Base-by-base conservation (phyloP, 2,888 invertebrate genomes). In the Lasioglossum zephyrum region DNA sequence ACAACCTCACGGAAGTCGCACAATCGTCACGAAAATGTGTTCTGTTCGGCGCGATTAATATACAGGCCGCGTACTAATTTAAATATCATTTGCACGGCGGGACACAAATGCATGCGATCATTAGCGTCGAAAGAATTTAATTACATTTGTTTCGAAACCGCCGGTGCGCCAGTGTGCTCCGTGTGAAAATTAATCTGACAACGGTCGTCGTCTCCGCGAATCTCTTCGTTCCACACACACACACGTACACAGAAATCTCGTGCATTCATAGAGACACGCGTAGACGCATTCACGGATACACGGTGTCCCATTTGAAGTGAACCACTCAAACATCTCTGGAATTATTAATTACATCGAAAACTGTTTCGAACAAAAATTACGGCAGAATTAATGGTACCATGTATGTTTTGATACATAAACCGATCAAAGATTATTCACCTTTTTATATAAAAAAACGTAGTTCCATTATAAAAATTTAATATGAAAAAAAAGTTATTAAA, bases 81-180 rank as follows among this genome's bases (percentile, higher is more conserved):
- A 90, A 90, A 90, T 90, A 90, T 89, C 89, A 90, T 89, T 89
- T 87, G 89, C 86, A 84, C 86, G 81, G 57, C 36, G 66, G 66
- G 79, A 84, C 81, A 81, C 88, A 84, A 88, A 90, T 85, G 80
- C 84, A 77, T 63, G 84, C 83, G 89, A 86, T 89, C 88, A 88
- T 90, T 89, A 90, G 86, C 84, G 84, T 63, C 78, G 89, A 88
- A 90, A 90, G 90, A 89, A 90, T 90, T 90, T 88, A 90, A 90
- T 90, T 86, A 82, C 85, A 74, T 85, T 87, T 87, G 90, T 89
- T 63, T 89, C 86, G 84, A 81, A 84, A 66, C 82, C 74, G 60
- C 49, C 53, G 39, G 60, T 57, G 66, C 39, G n/a, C 77, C 66
- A 36, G 13, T 16, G 31, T 6, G 26, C 26, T 44, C 47, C 77